Evolutionary conservation across 2,888 invertebrate species (phyloP).

Genomic region (Adelphocoris suturalis): DNA sequence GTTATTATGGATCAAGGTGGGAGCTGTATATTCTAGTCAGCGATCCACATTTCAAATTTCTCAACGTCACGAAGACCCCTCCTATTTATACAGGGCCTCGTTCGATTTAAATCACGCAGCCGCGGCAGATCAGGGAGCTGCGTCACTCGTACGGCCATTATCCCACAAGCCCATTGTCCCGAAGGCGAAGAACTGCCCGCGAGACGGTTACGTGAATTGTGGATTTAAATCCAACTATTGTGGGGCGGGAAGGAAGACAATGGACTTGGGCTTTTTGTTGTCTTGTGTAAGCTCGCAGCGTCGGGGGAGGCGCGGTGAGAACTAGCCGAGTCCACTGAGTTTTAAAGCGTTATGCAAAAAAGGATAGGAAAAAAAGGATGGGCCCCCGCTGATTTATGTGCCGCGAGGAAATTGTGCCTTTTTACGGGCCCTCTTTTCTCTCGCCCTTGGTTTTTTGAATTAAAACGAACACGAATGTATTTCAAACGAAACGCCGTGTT

Average conservation of each 20-base stretch:
- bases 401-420: conserved; percentile 32
- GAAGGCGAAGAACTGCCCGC: conserved; percentile 17
- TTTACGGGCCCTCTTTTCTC: background rate
- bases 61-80: conserved; percentile 4
- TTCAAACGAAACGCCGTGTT: background rate
- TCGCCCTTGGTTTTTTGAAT: background rate
- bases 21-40: no score
- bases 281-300: conserved; percentile 45
- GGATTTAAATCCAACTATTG: conserved; percentile 55
- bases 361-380: background rate
- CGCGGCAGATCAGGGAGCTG: conserved; percentile 26
- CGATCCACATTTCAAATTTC: background rate
- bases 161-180: background rate
- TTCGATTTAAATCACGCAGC: conserved; percentile 21
- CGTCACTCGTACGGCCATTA: conserved; percentile 33
- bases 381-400: background rate
- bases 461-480: background rate
- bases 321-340: conserved; percentile 16
- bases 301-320: conserved; percentile 23
- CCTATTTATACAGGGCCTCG: background rate
- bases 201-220: conserved; percentile 48
- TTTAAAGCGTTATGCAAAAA: conserved; percentile 26
- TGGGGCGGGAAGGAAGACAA: conserved; percentile 35
- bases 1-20: no score
- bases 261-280: conserved; percentile 45